A percentile compares a stretch with the other conserved stretches of the same genome.
Evolutionary conservation across 2,888 invertebrate genomes (phyloP).

Genomic region (Zaprionus lineosus): DNA sequence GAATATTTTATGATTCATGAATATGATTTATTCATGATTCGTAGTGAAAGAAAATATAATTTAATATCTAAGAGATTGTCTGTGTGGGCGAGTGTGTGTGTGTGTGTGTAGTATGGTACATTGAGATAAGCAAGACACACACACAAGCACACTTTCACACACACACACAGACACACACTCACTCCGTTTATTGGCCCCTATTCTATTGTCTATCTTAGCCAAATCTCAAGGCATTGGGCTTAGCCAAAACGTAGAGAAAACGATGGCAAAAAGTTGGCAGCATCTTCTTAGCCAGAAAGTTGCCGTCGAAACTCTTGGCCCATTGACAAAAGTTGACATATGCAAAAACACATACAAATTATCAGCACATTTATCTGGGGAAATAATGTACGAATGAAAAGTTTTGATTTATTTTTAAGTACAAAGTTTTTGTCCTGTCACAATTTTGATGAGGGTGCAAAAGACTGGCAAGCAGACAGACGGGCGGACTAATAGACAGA

Average conservation of each 20-base stretch:
- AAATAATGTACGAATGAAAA: slow-evolving; percentile 68
- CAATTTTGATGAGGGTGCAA: slow-evolving; percentile 71
- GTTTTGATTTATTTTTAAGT: slow-evolving; percentile 79
- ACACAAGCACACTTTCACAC: background rate
- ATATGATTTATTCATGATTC: background rate
- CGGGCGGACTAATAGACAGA: no score
- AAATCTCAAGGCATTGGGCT: slow-evolving; percentile 35
- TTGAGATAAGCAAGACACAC: slow-evolving; percentile 30
- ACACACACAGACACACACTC: background rate
- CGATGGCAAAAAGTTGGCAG: slow-evolving; percentile 53
- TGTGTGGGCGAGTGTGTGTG: slow-evolving; percentile 29
- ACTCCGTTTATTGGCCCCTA: slow-evolving; percentile 12
- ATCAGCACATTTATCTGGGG: slow-evolving; percentile 75
- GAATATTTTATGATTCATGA: background rate
- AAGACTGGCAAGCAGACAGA: slow-evolving; percentile 5
- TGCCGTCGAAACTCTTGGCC: slow-evolving; percentile 55
- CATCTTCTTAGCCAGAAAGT: slow-evolving; percentile 36
- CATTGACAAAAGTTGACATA: slow-evolving; percentile 79
- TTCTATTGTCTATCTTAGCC: slow-evolving; percentile 23
- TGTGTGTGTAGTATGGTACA: slow-evolving; percentile 2
- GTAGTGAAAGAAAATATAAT: background rate
- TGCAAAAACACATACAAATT: slow-evolving; percentile 71
- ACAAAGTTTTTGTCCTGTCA: slow-evolving; percentile 72
- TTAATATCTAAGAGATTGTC: background rate
- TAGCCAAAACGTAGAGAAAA: slow-evolving; percentile 42